A percentile compares a stretch with the other conserved stretches of the same genome.
Evolutionary conservation across 2,797 vertebrate genomes (phyloP).

Genomic region (Oryzias sinensis): DNA sequence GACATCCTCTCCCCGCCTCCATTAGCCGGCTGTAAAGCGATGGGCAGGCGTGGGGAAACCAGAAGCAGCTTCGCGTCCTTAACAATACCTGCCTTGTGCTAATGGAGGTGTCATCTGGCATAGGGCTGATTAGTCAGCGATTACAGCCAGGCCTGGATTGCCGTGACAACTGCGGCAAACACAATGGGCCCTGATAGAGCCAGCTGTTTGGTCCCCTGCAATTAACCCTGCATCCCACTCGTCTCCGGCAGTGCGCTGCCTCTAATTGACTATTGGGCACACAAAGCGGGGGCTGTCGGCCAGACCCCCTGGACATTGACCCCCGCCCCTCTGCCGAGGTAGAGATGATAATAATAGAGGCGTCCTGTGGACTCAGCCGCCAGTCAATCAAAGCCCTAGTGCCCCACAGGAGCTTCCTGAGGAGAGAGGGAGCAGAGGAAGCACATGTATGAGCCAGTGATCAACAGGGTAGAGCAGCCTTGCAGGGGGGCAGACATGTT

Average conservation of each 20-base stretch:
- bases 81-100: slow-evolving; percentile 78
- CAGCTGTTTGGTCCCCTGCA: slow-evolving; percentile 83
- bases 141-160: slow-evolving; percentile 80
- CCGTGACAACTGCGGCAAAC: slow-evolving; percentile 80
- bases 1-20: slow-evolving; percentile 49
- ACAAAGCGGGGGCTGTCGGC: slow-evolving; percentile 77
- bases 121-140: slow-evolving; percentile 84
- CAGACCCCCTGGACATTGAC: slow-evolving; percentile 73
- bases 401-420: slow-evolving; percentile 73
- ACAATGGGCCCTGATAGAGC: slow-evolving; percentile 81
- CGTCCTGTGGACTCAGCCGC: slow-evolving; percentile 74
- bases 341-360: slow-evolving; percentile 80
- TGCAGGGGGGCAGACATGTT: slow-evolving; percentile 71
- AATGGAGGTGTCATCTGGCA: slow-evolving; percentile 78
- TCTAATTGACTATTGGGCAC: slow-evolving; percentile 81
- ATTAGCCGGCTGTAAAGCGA: slow-evolving; percentile 49
- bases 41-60: slow-evolving; percentile 40
- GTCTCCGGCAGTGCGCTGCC: slow-evolving; percentile 70
- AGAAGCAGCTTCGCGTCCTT: slow-evolving; percentile 60
- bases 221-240: slow-evolving; percentile 83
- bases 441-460: slow-evolving; percentile 69
- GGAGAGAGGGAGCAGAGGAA: slow-evolving; percentile 60
- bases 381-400: slow-evolving; percentile 75
- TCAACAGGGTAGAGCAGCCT: slow-evolving; percentile 71
- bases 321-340: slow-evolving; percentile 66